Percentiles rank a stretch among this genome's conserved stretches.
phyloP scores from a whole-genome alignment of 1,140 invertebrate species.

The Drosophila neocordata region DNA sequence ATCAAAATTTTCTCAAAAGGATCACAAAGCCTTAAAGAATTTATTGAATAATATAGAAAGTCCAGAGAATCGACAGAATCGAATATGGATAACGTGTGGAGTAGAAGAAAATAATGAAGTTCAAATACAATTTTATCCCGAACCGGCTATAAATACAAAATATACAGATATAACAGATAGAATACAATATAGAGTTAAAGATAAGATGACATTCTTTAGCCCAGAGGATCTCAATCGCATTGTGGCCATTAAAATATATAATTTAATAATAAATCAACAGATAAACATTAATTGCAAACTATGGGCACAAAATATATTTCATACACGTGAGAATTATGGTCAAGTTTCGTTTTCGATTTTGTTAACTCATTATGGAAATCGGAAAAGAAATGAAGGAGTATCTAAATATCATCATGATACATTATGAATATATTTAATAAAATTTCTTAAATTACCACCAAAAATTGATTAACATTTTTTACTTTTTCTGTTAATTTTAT shows the following conservation, averaged over 20 bases:
- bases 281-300: conserved; percentile 41
- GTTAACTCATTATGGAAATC: background rate
- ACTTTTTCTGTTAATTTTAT: background rate
- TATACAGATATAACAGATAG: conserved; percentile 29
- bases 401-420: conserved; percentile 13
- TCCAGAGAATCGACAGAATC: conserved; percentile 16
- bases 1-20: background rate
- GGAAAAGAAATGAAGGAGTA: background rate
- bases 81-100: conserved; percentile 52
- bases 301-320: conserved; percentile 50
- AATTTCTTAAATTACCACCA: background rate
- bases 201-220: conserved; percentile 6
- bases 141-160: conserved; percentile 34
- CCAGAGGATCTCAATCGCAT: conserved; percentile 44
- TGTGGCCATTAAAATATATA: conserved; percentile 45
- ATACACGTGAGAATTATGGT: conserved; percentile 10
- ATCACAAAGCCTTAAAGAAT: conserved; percentile 17
- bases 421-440: conserved; percentile 11
- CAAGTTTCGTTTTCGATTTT: conserved; percentile 34
- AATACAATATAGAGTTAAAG: background rate
- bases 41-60: conserved; percentile 5
- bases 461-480: too few species aligned
- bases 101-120: background rate
- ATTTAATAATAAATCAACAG: conserved; percentile 23
- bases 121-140: conserved; percentile 36